A percentile compares a stretch with the other conserved stretches of the same genome.
Evolutionary conservation across 1,140 invertebrate species (phyloP).

Genomic region (Lanistes nyassanus): DNA sequence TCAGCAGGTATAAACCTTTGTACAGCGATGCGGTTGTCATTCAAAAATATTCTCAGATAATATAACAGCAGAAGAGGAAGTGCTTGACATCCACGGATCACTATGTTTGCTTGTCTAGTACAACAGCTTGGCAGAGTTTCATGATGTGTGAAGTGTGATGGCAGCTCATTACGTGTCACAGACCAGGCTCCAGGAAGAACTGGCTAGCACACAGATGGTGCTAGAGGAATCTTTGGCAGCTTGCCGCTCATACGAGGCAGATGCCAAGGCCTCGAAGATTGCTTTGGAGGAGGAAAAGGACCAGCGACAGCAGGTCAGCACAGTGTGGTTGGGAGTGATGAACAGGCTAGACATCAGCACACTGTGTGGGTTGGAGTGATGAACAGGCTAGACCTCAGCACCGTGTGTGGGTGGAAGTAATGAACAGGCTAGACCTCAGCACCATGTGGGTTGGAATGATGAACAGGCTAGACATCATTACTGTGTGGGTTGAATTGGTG

Average conservation of each 20-base stretch:
- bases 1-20: no score
- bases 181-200: conserved; percentile 35
- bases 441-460: no score
- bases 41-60: no score
- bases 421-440: no score
- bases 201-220: conserved; percentile 39
- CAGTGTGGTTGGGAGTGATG: background rate
- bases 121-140: background rate
- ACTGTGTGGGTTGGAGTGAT: no score
- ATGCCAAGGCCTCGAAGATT: conserved; percentile 37
- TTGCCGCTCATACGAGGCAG: conserved; percentile 49
- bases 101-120: background rate
- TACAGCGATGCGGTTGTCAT: no score
- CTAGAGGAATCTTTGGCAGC: conserved; percentile 37
- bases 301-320: conserved; percentile 43
- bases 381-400: no score
- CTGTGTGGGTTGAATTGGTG: no score
- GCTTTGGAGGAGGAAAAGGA: conserved; percentile 46
- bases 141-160: background rate
- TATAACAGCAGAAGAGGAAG: no score
- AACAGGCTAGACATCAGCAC: background rate
- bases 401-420: no score
- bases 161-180: conserved; percentile 10
- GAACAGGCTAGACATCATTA: no score
- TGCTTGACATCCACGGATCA: background rate